Percentiles rank a stretch among this genome's conserved stretches.
phyloP scores from a whole-genome alignment of 1,140 invertebrate species.

The Matsumurasca onukii region DNA sequence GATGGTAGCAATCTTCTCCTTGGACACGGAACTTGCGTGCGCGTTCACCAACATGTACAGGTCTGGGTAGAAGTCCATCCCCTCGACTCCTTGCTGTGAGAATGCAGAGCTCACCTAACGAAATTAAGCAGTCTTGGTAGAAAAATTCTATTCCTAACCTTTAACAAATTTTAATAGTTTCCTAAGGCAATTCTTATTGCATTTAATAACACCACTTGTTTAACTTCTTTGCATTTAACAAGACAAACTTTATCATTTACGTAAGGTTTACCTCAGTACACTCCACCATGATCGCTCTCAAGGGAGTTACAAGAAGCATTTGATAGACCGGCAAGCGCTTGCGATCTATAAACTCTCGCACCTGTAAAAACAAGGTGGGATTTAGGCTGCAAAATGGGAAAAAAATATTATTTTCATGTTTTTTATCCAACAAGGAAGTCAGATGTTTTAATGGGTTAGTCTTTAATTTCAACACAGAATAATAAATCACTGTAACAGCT shows the following conservation, averaged over 20 bases:
- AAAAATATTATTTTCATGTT: background rate
- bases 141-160: background rate
- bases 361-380: slow-evolving; percentile 35
- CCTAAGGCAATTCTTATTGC: too few species aligned
- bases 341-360: slow-evolving; percentile 65
- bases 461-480: too few species aligned
- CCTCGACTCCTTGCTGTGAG: slow-evolving; percentile 55
- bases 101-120: slow-evolving; percentile 63
- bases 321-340: slow-evolving; percentile 53
- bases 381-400: background rate
- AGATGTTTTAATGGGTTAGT: too few species aligned
- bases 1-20: slow-evolving; percentile 31
- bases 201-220: background rate
- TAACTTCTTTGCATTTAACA: background rate
- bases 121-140: background rate
- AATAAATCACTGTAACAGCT: too few species aligned
- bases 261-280: slow-evolving; percentile 65
- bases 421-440: too few species aligned
- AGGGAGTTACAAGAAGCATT: slow-evolving; percentile 62
- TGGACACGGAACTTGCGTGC: slow-evolving; percentile 29
- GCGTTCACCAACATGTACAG: slow-evolving; percentile 58
- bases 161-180: background rate
- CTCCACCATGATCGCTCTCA: slow-evolving; percentile 59
- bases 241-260: background rate
- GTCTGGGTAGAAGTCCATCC: slow-evolving; percentile 65